These are phyloP conservation scores for Microchrysa polita DNA, from an alignment of 2,888 invertebrate species.

Conservation along the genomic window DNA sequence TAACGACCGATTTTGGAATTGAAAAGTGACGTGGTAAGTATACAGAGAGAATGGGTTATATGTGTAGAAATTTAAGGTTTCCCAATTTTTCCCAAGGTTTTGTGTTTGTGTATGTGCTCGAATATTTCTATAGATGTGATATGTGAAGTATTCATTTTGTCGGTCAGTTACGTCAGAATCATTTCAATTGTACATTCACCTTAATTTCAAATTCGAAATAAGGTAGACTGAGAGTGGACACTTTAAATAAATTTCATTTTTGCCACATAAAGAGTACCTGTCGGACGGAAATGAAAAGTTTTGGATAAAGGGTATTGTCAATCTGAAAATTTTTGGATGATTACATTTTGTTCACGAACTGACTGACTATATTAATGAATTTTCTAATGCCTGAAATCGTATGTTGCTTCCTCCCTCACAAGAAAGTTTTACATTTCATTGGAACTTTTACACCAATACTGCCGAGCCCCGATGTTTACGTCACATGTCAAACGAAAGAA, in stretches of 20 bases:
- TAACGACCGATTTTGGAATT: background rate
- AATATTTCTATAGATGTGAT: background rate
- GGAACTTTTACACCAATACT: no score
- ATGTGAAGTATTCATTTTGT: background rate
- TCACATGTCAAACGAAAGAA: no score
- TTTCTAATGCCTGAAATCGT: no score
- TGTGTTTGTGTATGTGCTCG: no score
- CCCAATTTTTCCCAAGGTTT: background rate
- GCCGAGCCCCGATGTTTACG: no score
- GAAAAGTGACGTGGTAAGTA: background rate
- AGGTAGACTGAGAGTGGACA: background rate
- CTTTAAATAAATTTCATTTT: background rate
- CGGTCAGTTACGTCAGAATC: background rate
- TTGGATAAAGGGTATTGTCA: background rate
- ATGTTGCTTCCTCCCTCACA: no score
- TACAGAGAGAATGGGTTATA: background rate
- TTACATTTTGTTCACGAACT: no score
- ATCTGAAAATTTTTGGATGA: background rate
- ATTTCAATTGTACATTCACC: background rate
- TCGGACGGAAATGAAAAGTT: background rate
- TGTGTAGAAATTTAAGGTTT: background rate
- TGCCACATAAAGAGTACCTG: background rate
- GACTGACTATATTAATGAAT: no score
- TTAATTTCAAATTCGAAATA: background rate
- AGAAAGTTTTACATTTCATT: no score